Conservation (phyloP, 2,888 invertebrate species). For the Xanthia togata region DNA sequence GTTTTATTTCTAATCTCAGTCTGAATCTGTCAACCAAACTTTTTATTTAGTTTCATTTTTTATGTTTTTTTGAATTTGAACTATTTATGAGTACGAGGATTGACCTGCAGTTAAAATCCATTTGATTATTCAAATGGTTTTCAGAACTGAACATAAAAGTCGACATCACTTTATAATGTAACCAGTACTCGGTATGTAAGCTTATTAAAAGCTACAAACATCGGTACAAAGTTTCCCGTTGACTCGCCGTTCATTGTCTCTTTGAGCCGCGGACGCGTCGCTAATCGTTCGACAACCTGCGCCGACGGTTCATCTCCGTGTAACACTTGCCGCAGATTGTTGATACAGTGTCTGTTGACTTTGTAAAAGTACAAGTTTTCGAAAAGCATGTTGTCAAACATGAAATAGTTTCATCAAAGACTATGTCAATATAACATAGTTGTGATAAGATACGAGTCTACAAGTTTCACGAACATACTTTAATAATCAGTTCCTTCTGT, state of each 20-base stretch:
- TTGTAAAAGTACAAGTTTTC: background rate
- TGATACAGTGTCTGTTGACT: background rate
- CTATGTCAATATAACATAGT: background rate
- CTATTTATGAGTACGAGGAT: background rate
- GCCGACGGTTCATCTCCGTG: conserved; percentile 25
- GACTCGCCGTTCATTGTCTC: conserved; percentile 58
- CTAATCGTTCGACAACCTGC: conserved; percentile 47
- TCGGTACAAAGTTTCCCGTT: conserved; percentile 20
- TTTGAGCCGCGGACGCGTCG: conserved; percentile 53
- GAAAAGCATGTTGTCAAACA: background rate
- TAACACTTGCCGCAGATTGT: conserved; percentile 31
- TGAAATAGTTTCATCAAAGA: background rate
- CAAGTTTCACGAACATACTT: background rate
- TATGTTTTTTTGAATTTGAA: background rate
- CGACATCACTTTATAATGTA: background rate
- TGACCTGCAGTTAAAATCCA: background rate
- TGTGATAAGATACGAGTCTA: background rate
- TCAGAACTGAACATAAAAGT: background rate
- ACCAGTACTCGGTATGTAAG: background rate
- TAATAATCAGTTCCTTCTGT: background rate
- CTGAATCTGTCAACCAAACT: background rate
- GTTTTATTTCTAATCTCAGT: background rate
- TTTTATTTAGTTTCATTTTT: background rate
- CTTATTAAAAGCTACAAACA: background rate
- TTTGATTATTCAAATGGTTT: too few species aligned